A percentile compares a stretch with the other conserved stretches of the same genome.
phyloP scores from a whole-genome alignment of 2,797 vertebrate genomes.

The Liasis olivaceus region DNA sequence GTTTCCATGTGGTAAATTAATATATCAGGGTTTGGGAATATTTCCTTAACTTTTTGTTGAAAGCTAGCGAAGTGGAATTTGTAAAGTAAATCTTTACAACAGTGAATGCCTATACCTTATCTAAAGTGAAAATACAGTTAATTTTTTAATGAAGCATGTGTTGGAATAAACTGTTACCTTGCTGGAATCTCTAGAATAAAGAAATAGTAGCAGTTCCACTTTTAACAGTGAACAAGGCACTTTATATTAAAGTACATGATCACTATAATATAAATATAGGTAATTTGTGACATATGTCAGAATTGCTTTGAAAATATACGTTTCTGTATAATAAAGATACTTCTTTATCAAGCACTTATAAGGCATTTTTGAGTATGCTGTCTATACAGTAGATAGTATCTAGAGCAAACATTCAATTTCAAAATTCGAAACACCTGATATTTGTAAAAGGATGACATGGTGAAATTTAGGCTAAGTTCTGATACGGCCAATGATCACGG shows the following conservation, averaged over 20 bases:
- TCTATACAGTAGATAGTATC: background rate
- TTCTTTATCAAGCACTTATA: background rate
- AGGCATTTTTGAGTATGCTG: background rate
- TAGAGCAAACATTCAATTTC: background rate
- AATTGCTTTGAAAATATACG: background rate
- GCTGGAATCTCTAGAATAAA: background rate
- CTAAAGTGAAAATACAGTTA: background rate
- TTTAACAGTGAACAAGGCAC: background rate
- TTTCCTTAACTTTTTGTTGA: background rate
- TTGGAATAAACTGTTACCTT: background rate
- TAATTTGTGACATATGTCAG: background rate
- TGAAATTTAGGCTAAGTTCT: background rate
- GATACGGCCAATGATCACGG: too few relatives aligned
- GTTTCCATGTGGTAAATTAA: background rate
- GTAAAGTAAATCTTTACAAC: background rate
- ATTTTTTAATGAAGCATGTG: background rate
- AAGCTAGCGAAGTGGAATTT: background rate
- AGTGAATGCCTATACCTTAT: background rate
- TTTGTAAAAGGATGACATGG: background rate
- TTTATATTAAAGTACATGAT: constrained; percentile 28
- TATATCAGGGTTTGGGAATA: background rate
- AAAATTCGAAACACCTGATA: background rate
- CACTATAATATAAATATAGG: background rate
- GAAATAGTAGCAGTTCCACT: background rate
- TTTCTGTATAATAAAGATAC: constrained; percentile 12